Percentiles rank a stretch among this genome's conserved stretches.
These are phyloP conservation scores for Carcinoscorpius rotundicauda DNA, from an alignment of 1,140 invertebrate genomes.

Conservation along the genomic window DNA sequence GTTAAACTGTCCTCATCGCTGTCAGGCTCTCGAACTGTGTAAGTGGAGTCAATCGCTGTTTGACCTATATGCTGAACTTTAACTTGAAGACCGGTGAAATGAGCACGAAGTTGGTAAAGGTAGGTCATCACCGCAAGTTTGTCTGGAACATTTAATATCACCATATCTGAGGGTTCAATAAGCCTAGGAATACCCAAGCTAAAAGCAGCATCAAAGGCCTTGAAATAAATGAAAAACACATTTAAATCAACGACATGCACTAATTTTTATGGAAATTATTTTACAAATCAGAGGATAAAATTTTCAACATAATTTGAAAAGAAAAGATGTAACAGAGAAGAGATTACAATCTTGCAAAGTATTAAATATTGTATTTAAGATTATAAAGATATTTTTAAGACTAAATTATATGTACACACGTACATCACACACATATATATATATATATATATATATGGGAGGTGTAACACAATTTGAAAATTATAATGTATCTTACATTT, in stretches of 20 bases:
- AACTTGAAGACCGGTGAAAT: conserved; percentile 71
- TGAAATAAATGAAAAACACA: conserved; percentile 1
- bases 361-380: too few species aligned
- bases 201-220: conserved; percentile 80
- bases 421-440: too few species aligned
- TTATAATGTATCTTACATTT: too few species aligned
- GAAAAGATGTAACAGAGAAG: too few species aligned
- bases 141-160: conserved; percentile 74
- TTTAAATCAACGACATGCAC: neutral
- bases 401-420: too few species aligned
- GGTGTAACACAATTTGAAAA: too few species aligned
- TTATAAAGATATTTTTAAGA: too few species aligned
- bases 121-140: conserved; percentile 93
- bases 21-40: conserved; percentile 67
- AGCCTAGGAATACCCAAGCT: conserved; percentile 75
- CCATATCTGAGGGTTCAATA: conserved; percentile 85
- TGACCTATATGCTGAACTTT: conserved; percentile 58
- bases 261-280: neutral
- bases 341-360: too few species aligned
- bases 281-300: too few species aligned
- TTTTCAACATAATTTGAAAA: too few species aligned
- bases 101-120: conserved; percentile 77
- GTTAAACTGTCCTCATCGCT: conserved; percentile 51
- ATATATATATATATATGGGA: too few species aligned
- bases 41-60: conserved; percentile 52